Conservation (phyloP, 2,113 vertebrate species). For the Thalassoma bifasciatum region DNA sequence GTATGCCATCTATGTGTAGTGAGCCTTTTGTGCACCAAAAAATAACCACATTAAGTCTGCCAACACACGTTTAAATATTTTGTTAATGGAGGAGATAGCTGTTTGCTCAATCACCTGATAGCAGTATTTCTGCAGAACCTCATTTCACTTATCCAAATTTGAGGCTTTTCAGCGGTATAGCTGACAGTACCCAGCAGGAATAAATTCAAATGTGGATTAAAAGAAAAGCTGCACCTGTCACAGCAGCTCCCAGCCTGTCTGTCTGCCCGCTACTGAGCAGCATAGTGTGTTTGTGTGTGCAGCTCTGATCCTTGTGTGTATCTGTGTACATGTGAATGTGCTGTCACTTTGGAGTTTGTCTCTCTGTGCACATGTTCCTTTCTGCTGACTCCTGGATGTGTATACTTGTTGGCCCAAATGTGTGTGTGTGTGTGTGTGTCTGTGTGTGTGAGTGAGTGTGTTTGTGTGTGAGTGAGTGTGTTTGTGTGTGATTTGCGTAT, state of each 20-base stretch:
- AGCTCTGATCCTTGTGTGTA: slow-evolving; percentile 4
- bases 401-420: slow-evolving; percentile 8
- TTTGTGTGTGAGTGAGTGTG: not conserved
- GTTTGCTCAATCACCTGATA: slow-evolving; percentile 6
- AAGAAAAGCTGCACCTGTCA: slow-evolving; percentile 69
- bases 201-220: slow-evolving; percentile 63
- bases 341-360: slow-evolving; percentile 36
- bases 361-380: slow-evolving; percentile 8
- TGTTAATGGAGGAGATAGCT: slow-evolving; percentile 8
- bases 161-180: slow-evolving; percentile 28
- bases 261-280: slow-evolving; percentile 9
- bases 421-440: not conserved
- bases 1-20: slow-evolving; percentile 21
- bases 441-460: not conserved
- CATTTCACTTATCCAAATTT: slow-evolving; percentile 13
- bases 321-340: not conserved
- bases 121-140: slow-evolving; percentile 16
- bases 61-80: slow-evolving; percentile 19
- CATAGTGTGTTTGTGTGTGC: slow-evolving; percentile 7
- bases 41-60: slow-evolving; percentile 6
- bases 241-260: slow-evolving; percentile 39
- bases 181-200: slow-evolving; percentile 51
- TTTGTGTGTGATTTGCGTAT: slow-evolving; percentile 17
- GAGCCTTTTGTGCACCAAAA: slow-evolving; percentile 10
- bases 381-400: slow-evolving; percentile 46